Percentiles rank a stretch among this genome's conserved stretches.
phyloP scores from a whole-genome alignment of 2,888 invertebrate species.

The Diplazon laetatorius region DNA sequence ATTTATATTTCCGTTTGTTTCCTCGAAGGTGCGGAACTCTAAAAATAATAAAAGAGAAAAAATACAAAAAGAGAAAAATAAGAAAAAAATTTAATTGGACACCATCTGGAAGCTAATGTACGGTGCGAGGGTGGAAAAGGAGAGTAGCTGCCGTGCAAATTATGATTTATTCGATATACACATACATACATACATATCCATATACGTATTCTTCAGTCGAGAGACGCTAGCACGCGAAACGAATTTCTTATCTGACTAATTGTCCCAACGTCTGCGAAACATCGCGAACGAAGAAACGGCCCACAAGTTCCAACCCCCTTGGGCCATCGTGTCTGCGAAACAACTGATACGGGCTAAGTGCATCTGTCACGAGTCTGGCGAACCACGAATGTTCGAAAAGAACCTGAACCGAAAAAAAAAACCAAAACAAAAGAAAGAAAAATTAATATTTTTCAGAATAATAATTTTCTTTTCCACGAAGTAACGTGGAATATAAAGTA shows the following conservation, averaged over 20 bases:
- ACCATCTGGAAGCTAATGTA: slow-evolving; percentile 29
- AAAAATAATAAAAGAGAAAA: not conserved
- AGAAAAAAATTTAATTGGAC: slow-evolving; percentile 12
- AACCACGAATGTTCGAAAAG: too few relatives aligned
- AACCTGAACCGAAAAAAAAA: not conserved
- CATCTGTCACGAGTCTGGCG: slow-evolving; percentile 15
- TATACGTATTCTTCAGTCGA: slow-evolving; percentile 28
- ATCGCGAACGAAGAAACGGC: slow-evolving; percentile 4
- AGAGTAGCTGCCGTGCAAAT: slow-evolving; percentile 40
- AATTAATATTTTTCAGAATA: too few relatives aligned
- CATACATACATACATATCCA: too few relatives aligned
- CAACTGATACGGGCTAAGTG: slow-evolving; percentile 43
- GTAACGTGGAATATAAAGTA: slow-evolving; percentile 14
- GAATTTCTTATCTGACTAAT: slow-evolving; percentile 59
- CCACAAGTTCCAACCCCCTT: not conserved
- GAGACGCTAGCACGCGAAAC: slow-evolving; percentile 40
- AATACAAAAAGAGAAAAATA: not conserved
- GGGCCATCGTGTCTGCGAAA: slow-evolving; percentile 40
- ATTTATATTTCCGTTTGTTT: too few relatives aligned
- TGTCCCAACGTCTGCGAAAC: slow-evolving; percentile 48
- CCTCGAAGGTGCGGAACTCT: too few relatives aligned
- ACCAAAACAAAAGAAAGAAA: not conserved
- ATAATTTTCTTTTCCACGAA: not conserved
- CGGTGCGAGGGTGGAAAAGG: not conserved
- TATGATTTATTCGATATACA: slow-evolving; percentile 61